Percentiles rank a stretch among this genome's conserved stretches.
Conservation (phyloP, 92 coral and sea anemone species). For the Umimayanthus chanpuru region DNA sequence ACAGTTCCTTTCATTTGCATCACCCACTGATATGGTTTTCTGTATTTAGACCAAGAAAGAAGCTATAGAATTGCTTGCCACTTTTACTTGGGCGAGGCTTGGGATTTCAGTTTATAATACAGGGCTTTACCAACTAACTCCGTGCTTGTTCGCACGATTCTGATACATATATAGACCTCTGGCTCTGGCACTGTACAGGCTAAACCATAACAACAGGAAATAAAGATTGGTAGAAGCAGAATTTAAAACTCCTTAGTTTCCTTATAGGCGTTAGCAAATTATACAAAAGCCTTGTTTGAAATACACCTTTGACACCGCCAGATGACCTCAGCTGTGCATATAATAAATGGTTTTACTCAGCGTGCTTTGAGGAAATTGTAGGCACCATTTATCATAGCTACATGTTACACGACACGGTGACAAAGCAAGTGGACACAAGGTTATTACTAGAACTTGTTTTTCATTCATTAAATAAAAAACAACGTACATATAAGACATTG, state of each 20-base stretch:
- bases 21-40: not conserved
- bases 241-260: not conserved
- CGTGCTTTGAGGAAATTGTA: not conserved
- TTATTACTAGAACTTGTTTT: not conserved
- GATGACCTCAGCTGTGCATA: slow-evolving; percentile 44
- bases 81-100: not conserved
- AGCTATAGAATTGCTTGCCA: not conserved
- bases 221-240: not conserved
- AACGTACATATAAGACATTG: not conserved
- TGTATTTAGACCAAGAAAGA: slow-evolving; percentile 1
- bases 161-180: no score
- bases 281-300: slow-evolving; percentile 13
- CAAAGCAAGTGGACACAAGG: not conserved
- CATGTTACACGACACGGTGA: not conserved
- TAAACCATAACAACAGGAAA: not conserved
- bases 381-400: not conserved
- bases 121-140: no score
- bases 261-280: not conserved
- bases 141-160: no score
- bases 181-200: not conserved
- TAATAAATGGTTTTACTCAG: slow-evolving; percentile 43
- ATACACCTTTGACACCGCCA: slow-evolving; percentile 21
- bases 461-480: not conserved
- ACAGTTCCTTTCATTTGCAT: not conserved
- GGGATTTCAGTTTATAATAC: no score